Base-by-base conservation (phyloP, 2,888 invertebrate species). In the Lasioglossum lativentre region DNA sequence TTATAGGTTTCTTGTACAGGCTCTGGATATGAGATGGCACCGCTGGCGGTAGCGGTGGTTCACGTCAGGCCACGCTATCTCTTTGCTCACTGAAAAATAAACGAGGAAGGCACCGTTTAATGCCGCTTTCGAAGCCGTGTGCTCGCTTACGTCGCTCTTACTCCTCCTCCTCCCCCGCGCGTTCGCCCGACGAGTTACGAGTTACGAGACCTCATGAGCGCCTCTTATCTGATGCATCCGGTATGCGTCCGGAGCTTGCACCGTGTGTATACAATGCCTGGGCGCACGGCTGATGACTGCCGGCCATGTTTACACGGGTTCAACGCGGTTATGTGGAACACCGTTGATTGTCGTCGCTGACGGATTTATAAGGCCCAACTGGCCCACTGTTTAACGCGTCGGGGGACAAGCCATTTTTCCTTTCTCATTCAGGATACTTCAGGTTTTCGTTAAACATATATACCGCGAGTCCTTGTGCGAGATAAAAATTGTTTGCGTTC, bases 41-140 rank as follows among this genome's bases (percentile, higher is more conserved):
- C 88, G 87, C 77, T 82, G 89, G 89, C 86, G 86, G 90, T 88
- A 83, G 90, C 90, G 72, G 78, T 80, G 81, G 82, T 80, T 81
- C 88, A 80, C 79, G 87, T 87, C 84, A 80, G 85, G 73, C 81
- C 75, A 71, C 73, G 90, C 86, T 92, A 90, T 91, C 89, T 86
- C 83, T 79, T 63, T 66, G 88, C 88, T 89, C 90, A 90, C 90
- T 92, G 91, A 92, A 91, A 92, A 92, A 92, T 92, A 92, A 92
- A 92, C 89, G 90, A 90, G 87, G 42, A 72, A 52, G 70, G 86
- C 90, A 89, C 74, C 87, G 86, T 86, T 90, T 88, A 89, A 91
- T 89, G 86, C 83, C 63, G 84, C 75, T 84, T 80, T 83, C 85
- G 70, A 83, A 71, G n/a, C 47, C 52, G 80, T 75, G 59, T 63